These are phyloP conservation scores for Athalia cordata DNA, from an alignment of 2,888 invertebrate genomes.

Conservation along the genomic window DNA sequence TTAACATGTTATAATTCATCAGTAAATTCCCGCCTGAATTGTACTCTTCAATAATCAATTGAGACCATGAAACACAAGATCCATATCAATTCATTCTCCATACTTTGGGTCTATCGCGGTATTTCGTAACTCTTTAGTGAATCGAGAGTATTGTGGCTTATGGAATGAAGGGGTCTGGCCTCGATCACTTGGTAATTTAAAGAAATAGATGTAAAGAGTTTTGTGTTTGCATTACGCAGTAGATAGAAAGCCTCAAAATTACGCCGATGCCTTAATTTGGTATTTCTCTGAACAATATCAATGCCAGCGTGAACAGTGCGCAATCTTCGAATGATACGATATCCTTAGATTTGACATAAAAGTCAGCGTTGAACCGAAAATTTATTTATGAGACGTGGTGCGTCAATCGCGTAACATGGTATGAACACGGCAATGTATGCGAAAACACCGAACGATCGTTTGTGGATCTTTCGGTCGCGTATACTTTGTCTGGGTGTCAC, in stretches of 20 bases:
- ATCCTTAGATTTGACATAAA: not conserved
- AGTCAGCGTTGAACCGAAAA: constrained; percentile 10
- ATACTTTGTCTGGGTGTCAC: constrained; percentile 35
- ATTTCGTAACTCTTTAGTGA: constrained; percentile 14
- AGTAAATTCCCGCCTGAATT: not conserved
- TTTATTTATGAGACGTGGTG: constrained; percentile 23
- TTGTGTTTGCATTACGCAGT: not conserved
- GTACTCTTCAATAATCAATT: not conserved
- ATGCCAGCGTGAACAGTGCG: not conserved
- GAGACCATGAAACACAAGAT: not conserved
- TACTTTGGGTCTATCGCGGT: constrained; percentile 13
- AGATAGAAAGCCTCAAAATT: not conserved
- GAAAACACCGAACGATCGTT: constrained; percentile 43
- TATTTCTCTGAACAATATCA: not conserved
- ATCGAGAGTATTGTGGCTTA: not conserved
- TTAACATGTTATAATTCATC: not conserved
- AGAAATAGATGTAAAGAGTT: constrained; percentile 4
- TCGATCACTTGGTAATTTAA: constrained; percentile 1
- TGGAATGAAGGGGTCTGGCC: not conserved
- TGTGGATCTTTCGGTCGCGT: constrained; percentile 40
- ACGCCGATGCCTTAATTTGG: not conserved
- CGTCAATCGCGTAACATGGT: constrained; percentile 19
- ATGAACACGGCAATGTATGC: constrained; percentile 4
- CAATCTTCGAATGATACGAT: constrained; percentile 1
- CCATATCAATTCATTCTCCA: not conserved